A percentile compares a stretch with the other conserved stretches of the same genome.
Evolutionary conservation across 2,888 invertebrate species (phyloP).

Genomic region (Cerceris ruficornis): DNA sequence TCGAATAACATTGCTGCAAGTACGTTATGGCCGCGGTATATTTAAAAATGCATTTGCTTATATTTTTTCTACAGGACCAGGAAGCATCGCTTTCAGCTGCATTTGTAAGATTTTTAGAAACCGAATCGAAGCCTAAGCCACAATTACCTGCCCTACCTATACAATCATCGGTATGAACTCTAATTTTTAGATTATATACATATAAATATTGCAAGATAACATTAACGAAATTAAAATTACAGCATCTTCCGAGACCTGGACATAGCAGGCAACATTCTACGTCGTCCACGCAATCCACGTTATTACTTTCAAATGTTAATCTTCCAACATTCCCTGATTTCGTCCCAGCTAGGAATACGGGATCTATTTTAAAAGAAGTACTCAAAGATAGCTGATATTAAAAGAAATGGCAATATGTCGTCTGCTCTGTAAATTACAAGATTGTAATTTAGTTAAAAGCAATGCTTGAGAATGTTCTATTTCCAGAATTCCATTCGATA

Average conservation of each 20-base stretch:
- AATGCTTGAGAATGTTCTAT: conserved; percentile 17
- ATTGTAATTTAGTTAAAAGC: conserved; percentile 29
- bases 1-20: neutral
- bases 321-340: conserved; percentile 84
- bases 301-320: conserved; percentile 83
- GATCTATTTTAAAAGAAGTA: conserved; percentile 86
- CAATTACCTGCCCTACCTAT: conserved; percentile 83
- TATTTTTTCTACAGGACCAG: conserved; percentile 69
- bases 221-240: conserved; percentile 16
- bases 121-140: conserved; percentile 89
- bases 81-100: conserved; percentile 86
- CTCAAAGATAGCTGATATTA: conserved; percentile 84
- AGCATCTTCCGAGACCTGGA: conserved; percentile 74
- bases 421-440: conserved; percentile 36
- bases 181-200: neutral
- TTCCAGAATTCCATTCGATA: conserved; percentile 8
- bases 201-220: neutral
- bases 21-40: neutral
- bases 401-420: conserved; percentile 5
- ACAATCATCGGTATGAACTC: conserved; percentile 74
- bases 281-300: conserved; percentile 81
- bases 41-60: conserved; percentile 4
- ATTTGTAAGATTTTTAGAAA: conserved; percentile 91
- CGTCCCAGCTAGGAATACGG: conserved; percentile 84
- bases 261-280: conserved; percentile 78